Evolutionary conservation across 2,888 invertebrate genomes (phyloP).

Genomic region (Thera britannica): DNA sequence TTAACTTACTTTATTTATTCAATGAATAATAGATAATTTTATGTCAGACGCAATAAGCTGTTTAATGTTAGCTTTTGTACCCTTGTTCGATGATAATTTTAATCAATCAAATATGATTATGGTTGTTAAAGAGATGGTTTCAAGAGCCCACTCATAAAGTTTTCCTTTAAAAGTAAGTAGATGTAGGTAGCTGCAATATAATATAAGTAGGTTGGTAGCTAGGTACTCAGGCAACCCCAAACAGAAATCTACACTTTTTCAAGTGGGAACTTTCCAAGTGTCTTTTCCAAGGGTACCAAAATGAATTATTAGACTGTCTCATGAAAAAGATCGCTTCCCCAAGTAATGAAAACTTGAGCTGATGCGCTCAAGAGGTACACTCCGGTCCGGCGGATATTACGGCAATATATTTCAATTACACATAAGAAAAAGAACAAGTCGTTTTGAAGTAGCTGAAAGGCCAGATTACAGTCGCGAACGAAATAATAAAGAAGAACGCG

Average conservation of each 20-base stretch:
- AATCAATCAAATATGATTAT: neutral
- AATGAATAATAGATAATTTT: too few relatives aligned
- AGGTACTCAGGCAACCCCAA: constrained; percentile 43
- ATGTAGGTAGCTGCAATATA: constrained; percentile 14
- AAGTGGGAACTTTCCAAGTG: constrained; percentile 68
- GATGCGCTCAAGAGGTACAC: constrained; percentile 79
- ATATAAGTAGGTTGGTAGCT: constrained; percentile 4
- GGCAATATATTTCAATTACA: constrained; percentile 85
- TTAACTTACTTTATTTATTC: too few relatives aligned
- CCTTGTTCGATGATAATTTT: neutral
- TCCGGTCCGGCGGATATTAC: constrained; percentile 82
- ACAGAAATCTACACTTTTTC: constrained; percentile 56
- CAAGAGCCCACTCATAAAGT: constrained; percentile 11
- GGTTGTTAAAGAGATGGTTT: neutral
- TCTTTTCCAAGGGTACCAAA: constrained; percentile 67
- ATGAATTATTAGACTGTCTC: constrained; percentile 82
- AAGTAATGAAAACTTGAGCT: constrained; percentile 82
- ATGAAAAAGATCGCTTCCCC: constrained; percentile 78
- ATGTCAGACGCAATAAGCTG: too few relatives aligned
- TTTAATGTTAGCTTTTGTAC: too few relatives aligned
- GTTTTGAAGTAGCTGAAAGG: constrained; percentile 82
- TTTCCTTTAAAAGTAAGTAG: constrained; percentile 11
- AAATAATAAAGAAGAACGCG: constrained; percentile 79
- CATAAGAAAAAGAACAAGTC: constrained; percentile 84
- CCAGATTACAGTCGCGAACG: constrained; percentile 79